Evolutionary conservation across 2,888 invertebrate species (phyloP).

Genomic region (Lasius platythorax): DNA sequence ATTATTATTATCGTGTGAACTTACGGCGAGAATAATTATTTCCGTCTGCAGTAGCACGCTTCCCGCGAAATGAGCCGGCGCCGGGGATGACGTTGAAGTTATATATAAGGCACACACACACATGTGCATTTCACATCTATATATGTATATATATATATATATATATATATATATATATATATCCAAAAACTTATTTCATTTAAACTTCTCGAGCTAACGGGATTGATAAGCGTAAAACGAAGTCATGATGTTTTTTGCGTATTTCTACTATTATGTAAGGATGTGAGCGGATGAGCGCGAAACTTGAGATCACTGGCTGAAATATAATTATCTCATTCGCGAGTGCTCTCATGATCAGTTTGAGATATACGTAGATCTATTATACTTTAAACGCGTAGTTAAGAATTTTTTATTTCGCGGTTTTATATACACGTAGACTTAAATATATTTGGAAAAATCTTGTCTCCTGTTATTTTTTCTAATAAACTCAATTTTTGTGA

Average conservation of each 20-base stretch:
- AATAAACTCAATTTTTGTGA: neutral
- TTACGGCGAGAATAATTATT: constrained; percentile 81
- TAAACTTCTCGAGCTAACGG: constrained; percentile 76
- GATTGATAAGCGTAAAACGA: constrained; percentile 77
- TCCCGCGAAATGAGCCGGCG: constrained; percentile 72
- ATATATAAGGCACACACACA: constrained; percentile 65
- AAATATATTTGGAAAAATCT: neutral
- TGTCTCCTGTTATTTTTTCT: neutral
- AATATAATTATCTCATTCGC: constrained; percentile 42
- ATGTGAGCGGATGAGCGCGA: constrained; percentile 4
- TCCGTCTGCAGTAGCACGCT: constrained; percentile 80
- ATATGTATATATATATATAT: constrained; percentile 21
- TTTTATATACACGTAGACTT: neutral
- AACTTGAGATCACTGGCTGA: constrained; percentile 38
- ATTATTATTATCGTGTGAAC: constrained; percentile 84
- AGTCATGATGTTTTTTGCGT: constrained; percentile 38
- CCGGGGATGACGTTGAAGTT: constrained; percentile 67
- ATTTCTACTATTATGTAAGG: constrained; percentile 36
- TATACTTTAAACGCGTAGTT: neutral
- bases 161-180: constrained; percentile 10
- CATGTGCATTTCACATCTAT: neutral
- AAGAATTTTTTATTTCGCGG: neutral
- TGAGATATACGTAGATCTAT: neutral
- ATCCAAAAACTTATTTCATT: constrained; percentile 80
- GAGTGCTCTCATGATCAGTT: constrained; percentile 8